phyloP scores from a whole-genome alignment of 2,113 vertebrate species.

The Galemys pyrenaicus region DNA sequence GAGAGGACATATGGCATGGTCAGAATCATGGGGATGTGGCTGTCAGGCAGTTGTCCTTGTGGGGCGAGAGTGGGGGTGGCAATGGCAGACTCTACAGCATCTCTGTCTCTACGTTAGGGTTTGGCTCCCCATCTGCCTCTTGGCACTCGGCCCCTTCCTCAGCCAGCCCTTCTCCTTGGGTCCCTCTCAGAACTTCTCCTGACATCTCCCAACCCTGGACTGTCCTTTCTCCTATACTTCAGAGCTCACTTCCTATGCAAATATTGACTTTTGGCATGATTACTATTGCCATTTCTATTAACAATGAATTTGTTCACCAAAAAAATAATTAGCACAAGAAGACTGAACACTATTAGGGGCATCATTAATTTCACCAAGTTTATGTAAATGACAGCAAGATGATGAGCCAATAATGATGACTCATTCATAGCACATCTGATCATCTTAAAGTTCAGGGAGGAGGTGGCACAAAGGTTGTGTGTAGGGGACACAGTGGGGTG shows the following conservation, averaged over 20 bases:
- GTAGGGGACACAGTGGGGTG: background rate
- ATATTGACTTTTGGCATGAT: slow-evolving; percentile 55
- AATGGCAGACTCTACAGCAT: background rate
- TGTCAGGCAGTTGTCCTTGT: no score
- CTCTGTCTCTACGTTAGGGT: background rate
- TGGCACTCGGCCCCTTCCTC: background rate
- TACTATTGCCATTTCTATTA: slow-evolving; percentile 57
- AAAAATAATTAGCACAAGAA: slow-evolving; percentile 71
- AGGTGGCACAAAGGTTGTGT: background rate
- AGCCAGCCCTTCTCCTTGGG: background rate
- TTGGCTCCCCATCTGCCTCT: background rate
- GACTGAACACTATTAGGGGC: slow-evolving; percentile 34
- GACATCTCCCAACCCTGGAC: background rate
- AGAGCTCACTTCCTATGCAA: background rate
- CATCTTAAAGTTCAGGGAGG: slow-evolving; percentile 9
- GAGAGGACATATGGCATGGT: background rate
- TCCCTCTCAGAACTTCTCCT: background rate
- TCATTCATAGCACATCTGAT: slow-evolving; percentile 70
- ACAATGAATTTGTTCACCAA: slow-evolving; percentile 61
- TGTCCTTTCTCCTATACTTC: background rate
- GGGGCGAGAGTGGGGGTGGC: background rate
- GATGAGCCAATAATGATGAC: slow-evolving; percentile 65
- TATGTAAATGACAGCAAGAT: slow-evolving; percentile 68
- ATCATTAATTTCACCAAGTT: slow-evolving; percentile 70
- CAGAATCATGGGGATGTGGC: no score